These are phyloP conservation scores for Drosophila pegasa DNA, from an alignment of 2,888 invertebrate genomes.

Conservation along the genomic window DNA sequence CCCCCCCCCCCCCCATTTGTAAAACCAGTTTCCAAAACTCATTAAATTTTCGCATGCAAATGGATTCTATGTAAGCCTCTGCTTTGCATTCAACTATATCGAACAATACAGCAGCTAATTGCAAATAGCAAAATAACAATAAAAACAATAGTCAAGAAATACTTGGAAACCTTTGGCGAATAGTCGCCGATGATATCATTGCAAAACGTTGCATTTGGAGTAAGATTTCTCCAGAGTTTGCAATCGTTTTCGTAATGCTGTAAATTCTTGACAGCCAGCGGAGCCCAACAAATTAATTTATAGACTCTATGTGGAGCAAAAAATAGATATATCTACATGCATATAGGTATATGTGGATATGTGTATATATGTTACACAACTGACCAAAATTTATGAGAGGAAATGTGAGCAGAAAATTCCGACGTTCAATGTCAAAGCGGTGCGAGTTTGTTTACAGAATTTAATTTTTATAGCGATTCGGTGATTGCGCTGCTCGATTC, in stretches of 20 bases:
- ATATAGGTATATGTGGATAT: neutral
- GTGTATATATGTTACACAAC: slow-evolving; percentile 60
- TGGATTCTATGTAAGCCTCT: slow-evolving; percentile 35
- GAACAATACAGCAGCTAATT: slow-evolving; percentile 64
- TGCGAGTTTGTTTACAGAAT: slow-evolving; percentile 59
- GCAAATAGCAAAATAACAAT: slow-evolving; percentile 30
- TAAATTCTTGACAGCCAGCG: slow-evolving; percentile 61
- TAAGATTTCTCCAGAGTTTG: slow-evolving; percentile 17
- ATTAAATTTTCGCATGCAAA: slow-evolving; percentile 50
- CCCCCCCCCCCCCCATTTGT: slow-evolving; percentile 24
- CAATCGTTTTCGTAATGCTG: slow-evolving; percentile 29
- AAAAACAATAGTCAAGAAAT: slow-evolving; percentile 23
- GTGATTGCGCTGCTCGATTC: slow-evolving; percentile 14
- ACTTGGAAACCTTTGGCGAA: slow-evolving; percentile 5
- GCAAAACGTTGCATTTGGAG: slow-evolving; percentile 33
- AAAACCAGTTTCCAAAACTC: slow-evolving; percentile 49
- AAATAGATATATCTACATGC: slow-evolving; percentile 1
- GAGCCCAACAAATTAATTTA: slow-evolving; percentile 58
- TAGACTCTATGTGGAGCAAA: slow-evolving; percentile 32
- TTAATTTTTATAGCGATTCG: slow-evolving; percentile 40
- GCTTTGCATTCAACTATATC: slow-evolving; percentile 44
- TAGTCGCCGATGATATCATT: slow-evolving; percentile 50
- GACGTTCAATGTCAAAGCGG: slow-evolving; percentile 70
- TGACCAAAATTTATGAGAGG: slow-evolving; percentile 71
- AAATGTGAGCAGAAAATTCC: slow-evolving; percentile 53